Evolutionary conservation across 2,797 vertebrate species (phyloP).

Genomic region (Picus viridis): DNA sequence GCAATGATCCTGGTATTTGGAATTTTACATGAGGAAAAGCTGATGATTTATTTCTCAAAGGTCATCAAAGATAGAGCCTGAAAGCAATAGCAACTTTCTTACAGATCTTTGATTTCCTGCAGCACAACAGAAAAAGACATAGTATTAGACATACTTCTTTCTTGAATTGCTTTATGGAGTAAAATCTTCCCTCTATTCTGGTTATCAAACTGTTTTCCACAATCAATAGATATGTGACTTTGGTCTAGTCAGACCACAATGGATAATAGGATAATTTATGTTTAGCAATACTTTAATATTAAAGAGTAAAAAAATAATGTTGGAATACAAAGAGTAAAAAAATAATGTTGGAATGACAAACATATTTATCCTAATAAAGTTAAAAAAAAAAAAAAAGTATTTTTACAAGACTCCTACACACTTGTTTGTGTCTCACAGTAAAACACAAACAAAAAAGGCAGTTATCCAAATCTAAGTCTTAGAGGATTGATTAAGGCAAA

Average conservation of each 20-base stretch:
- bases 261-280: not conserved
- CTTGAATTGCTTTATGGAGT: not conserved
- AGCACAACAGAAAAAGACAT: not conserved
- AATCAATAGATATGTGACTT: not conserved
- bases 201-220: not conserved
- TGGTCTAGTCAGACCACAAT: not conserved
- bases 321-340: not conserved
- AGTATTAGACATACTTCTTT: not conserved
- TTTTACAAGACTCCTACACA: not conserved
- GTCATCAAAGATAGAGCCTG: not conserved
- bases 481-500: not conserved
- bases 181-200: not conserved
- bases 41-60: not conserved
- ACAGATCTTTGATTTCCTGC: not conserved
- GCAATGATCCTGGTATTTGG: not conserved
- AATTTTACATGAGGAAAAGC: not conserved
- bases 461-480: not conserved
- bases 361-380: not conserved
- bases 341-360: not conserved
- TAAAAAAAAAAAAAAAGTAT: not conserved
- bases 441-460: not conserved
- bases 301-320: not conserved
- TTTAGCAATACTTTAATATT: not conserved
- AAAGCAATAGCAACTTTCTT: not conserved
- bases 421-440: not conserved